A percentile compares a stretch with the other conserved stretches of the same genome.
These are phyloP conservation scores for Pemphigus obesinymphae DNA, from an alignment of 1,140 invertebrate species.

Conservation along the genomic window DNA sequence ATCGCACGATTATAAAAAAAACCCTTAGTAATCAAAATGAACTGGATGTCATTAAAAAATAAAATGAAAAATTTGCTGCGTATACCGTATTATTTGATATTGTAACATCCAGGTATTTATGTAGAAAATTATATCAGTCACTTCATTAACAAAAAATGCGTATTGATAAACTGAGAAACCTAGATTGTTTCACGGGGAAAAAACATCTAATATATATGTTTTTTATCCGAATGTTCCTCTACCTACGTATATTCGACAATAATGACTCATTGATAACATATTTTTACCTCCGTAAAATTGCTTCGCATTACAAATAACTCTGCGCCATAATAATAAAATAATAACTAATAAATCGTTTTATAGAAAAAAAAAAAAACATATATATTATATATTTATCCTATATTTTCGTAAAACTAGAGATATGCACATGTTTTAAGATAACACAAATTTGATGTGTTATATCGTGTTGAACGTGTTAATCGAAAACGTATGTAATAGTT, in stretches of 20 bases:
- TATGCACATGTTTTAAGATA: no score
- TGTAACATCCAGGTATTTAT: not conserved
- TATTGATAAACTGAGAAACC: not conserved
- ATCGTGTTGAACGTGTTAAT: no score
- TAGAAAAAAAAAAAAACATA: no score
- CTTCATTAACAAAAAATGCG: not conserved
- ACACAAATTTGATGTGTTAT: no score
- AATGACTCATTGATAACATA: conserved; percentile 14
- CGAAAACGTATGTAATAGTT: no score
- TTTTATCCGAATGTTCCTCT: not conserved
- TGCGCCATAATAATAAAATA: not conserved
- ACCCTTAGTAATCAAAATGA: not conserved
- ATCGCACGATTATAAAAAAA: not conserved
- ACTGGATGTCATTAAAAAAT: not conserved
- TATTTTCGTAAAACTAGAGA: no score
- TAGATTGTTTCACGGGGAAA: not conserved
- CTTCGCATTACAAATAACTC: conserved; percentile 1
- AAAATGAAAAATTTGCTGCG: conserved; percentile 8
- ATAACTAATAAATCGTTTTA: no score
- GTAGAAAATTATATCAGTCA: conserved; percentile 4
- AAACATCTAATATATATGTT: not conserved
- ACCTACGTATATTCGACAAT: no score
- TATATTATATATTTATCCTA: no score
- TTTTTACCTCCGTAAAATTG: conserved; percentile 8
- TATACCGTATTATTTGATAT: not conserved